Evolutionary conservation across 1,140 invertebrate species (phyloP), one percentile per base, ranked within the genome.

Genomic region (Steinernema khuongi): DNA sequence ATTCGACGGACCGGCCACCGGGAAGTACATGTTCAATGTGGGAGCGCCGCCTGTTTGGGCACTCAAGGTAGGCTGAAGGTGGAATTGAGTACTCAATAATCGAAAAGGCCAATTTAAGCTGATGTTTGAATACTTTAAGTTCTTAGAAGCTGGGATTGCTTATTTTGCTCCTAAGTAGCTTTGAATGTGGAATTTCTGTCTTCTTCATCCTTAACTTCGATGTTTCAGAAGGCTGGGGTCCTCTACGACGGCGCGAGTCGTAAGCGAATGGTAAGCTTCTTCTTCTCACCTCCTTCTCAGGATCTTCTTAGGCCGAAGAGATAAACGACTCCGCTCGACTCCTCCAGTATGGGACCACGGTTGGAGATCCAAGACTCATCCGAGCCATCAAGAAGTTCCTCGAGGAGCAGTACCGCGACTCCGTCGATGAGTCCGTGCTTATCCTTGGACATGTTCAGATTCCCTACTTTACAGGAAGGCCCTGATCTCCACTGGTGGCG

Each of bases 401-500:
- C 28, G 74, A 78, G 11, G 43, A 79, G 50, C 79, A 86, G 77
- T 87, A 87, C 78, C 79, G 80, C 0, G 80, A 84, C 70, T 32
- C 67, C 17, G 85, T 86, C 4, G 50, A 80, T 17, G 81, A 83
- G 86, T 87, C 73, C 36, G 31, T 67, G 72, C 28, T 31, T 31
- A 33, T 33, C n/a, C 0, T 72, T 77, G 22, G 60, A 22, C 32
- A 18, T 75, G 14, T 22, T 67, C 18, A 28, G 17, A 0, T 4
- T 19, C 18, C 19, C 43, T 0, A 19, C 29, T 68, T 69, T 44
- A n/a, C n/a, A 89, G 90, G 79, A 86, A 89, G 77, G 83, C 90
- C 77, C 80, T 91, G 29, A 88, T 91, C 69, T 83, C 90, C 1
- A 90, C 90, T 0, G 88, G 88, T 67, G 90, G 90, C 1, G 90